Base-by-base conservation (phyloP, 1,140 invertebrate species). In the Drosophila yakuba region DNA sequence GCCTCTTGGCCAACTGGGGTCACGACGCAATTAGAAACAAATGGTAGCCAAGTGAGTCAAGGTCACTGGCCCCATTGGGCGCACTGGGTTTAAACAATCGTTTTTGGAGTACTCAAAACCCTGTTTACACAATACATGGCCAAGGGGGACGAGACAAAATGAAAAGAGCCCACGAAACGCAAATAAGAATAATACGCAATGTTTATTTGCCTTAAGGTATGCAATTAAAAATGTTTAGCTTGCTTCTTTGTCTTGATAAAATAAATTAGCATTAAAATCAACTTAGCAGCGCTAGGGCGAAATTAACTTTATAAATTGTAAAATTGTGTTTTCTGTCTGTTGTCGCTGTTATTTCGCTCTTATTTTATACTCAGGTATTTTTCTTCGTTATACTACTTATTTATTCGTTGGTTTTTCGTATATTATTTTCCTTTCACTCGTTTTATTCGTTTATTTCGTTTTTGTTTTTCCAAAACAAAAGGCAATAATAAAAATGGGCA, bases 211-310 rank as follows among this genome's bases (percentile, higher is more conserved):
- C 72, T 74, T 61, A 85, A 64, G 67, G 44, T 85, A 80, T 55
- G 75, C 61, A 62, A 74, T 71, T 77, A 67, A 86, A 69, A 78
- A 77, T 74, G 62, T 58, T 85, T 55, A 73, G 48, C 58, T 80
- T 76, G 63, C 61, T 84, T 60, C 55, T 63, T 73, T 68, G 64
- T 50, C 64, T 52, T 58, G 58, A 57, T 68, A 73, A 67, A 83
- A 85, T 84, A 84, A 84, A 84, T 84, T 84, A 85, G 58, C 50
- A 51, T 73, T 85, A 84, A 84, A 80, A 76, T 84, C 77, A 84
- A 85, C 80, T 84, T 83, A 83, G 58, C 54, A 75, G 54, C 58
- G 56, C 78, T 76, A 77, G 56, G 35, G 51, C 57, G 48, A 72
- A 73, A 80, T 80, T 58, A 84, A 74, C 78, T 85, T 74, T 64